phyloP scores from a whole-genome alignment of 2,113 vertebrate genomes.

The Psilopogon haemacephalus region DNA sequence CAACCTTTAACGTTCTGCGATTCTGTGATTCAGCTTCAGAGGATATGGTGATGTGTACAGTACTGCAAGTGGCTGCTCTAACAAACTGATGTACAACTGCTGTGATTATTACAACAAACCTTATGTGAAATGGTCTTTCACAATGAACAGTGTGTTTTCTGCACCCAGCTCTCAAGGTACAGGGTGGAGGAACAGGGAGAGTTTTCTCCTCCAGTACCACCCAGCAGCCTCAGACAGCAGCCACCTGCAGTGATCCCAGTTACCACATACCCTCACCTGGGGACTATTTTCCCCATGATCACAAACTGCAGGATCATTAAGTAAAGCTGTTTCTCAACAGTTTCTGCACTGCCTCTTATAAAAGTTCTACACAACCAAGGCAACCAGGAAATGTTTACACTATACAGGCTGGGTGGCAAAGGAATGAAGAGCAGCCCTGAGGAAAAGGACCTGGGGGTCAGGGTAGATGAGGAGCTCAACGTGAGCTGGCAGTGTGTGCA shows the following conservation, averaged over 20 bases:
- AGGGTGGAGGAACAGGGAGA: background rate
- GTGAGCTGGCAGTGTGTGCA: no score
- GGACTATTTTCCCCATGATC: background rate
- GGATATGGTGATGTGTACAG: background rate
- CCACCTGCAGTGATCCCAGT: background rate
- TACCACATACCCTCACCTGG: accelerated
- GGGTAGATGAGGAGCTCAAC: no score
- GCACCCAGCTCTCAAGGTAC: background rate
- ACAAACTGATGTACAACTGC: background rate
- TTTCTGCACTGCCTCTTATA: background rate
- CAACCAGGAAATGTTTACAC: background rate
- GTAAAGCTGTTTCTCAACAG: background rate
- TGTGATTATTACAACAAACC: no score
- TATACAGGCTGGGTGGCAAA: no score
- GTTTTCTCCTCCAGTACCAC: background rate
- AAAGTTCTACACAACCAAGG: background rate
- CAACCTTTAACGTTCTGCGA: no score
- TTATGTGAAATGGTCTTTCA: background rate
- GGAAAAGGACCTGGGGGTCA: no score
- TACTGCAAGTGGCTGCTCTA: background rate
- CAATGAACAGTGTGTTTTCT: accelerated
- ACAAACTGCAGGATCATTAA: background rate
- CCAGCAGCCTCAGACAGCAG: background rate
- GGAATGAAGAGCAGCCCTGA: no score
- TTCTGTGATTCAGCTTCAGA: no score